phyloP scores from a whole-genome alignment of 2,113 vertebrate genomes.

The Otis tarda region DNA sequence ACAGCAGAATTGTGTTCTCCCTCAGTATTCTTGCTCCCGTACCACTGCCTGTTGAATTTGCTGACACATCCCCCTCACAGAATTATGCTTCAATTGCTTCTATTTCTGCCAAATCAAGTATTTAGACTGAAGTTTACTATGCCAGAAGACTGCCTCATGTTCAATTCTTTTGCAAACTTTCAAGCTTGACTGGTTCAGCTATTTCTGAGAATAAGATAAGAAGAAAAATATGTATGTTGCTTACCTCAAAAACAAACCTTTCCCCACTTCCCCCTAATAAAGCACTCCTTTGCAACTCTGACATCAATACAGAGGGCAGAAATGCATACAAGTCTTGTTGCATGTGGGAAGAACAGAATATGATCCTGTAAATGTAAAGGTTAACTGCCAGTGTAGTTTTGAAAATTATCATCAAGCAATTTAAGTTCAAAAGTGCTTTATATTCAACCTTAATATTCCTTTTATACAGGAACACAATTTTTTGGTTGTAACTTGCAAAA shows the following conservation, averaged over 20 bases:
- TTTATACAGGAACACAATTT: neutral
- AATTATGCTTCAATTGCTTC: neutral
- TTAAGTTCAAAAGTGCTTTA: neutral
- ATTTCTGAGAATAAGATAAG: neutral
- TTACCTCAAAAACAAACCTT: neutral
- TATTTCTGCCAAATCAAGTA: neutral
- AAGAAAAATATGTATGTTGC: neutral
- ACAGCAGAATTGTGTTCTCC: fast-evolving
- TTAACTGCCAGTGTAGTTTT: neutral
- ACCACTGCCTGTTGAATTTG: neutral
- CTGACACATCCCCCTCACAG: neutral
- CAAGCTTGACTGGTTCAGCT: neutral
- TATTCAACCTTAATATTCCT: neutral
- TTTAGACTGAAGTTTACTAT: neutral
- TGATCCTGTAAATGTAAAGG: neutral
- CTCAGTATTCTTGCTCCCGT: neutral
- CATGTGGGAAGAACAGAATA: neutral
- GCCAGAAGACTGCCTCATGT: neutral
- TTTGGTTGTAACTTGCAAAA: neutral
- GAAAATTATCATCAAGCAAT: neutral
- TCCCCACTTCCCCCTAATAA: neutral
- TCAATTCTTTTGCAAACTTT: neutral
- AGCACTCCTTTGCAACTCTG: neutral
- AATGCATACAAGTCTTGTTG: neutral
- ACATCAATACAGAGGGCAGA: neutral